These are phyloP conservation scores for Microcebus ravelobensis DNA, from an alignment of 2,113 vertebrate genomes.

Conservation along the genomic window DNA sequence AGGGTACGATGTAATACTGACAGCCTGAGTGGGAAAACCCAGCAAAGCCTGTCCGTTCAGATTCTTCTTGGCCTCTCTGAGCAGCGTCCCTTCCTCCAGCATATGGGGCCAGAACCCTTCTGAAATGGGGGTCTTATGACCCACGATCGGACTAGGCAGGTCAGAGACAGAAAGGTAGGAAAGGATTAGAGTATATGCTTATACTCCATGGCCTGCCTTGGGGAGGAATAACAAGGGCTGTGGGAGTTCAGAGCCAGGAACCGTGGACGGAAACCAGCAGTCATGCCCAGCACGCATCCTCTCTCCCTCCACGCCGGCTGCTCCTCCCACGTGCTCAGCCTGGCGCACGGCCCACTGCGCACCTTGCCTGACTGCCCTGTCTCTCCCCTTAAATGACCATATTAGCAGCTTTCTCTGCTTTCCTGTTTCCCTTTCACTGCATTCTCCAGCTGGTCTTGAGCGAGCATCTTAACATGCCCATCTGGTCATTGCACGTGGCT, in stretches of 20 bases:
- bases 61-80: not conserved
- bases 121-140: not conserved
- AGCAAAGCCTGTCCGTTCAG: not conserved
- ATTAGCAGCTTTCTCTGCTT: not conserved
- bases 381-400: rapidly evolving
- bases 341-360: rapidly evolving
- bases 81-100: not conserved
- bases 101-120: not conserved
- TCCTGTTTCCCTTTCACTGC: not conserved
- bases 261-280: not conserved
- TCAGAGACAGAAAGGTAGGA: not conserved
- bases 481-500: not conserved
- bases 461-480: not conserved
- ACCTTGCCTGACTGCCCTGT: too few species aligned
- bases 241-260: not conserved
- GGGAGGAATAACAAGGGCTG: not conserved
- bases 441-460: not conserved
- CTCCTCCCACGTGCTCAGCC: not conserved
- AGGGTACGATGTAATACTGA: not conserved
- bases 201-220: not conserved
- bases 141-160: not conserved
- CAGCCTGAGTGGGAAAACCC: not conserved
- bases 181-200: not conserved
- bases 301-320: not conserved
- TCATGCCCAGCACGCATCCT: not conserved